Conservation (phyloP, 2,113 vertebrate species). For the Alouatta palliata region DNA sequence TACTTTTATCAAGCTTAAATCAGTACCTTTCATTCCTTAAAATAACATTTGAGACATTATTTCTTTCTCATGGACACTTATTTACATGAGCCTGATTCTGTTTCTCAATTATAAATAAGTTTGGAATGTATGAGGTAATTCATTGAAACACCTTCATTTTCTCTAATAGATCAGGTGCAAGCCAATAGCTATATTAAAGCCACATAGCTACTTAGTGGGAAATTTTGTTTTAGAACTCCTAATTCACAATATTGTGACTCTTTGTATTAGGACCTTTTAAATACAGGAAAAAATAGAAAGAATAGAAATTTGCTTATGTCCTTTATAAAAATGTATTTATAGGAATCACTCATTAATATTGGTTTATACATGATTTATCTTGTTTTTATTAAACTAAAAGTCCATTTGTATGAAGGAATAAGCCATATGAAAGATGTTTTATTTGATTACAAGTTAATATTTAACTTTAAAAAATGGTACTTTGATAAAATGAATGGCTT, state of each 20-base stretch:
- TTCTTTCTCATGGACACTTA: background rate
- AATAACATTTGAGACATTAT: background rate
- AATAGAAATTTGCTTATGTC: background rate
- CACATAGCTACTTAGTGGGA: background rate
- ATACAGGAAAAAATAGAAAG: background rate
- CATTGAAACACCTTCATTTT: background rate
- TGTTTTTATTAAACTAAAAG: background rate
- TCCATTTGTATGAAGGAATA: background rate
- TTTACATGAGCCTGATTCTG: background rate
- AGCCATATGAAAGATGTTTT: background rate
- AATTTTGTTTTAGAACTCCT: background rate
- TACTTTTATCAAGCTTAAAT: background rate
- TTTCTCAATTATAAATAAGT: background rate
- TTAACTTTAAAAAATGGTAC: background rate
- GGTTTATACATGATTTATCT: background rate
- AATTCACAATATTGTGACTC: background rate
- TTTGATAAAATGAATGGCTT: background rate
- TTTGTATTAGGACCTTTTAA: background rate
- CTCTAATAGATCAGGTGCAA: background rate
- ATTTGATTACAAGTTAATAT: background rate
- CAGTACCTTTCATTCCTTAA: background rate
- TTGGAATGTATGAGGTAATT: slow-evolving; percentile 1
- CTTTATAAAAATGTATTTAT: background rate
- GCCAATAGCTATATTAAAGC: background rate
- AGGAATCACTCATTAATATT: background rate